These are phyloP conservation scores for Mus caroli DNA, from an alignment of 2,797 vertebrate genomes.

Conservation along the genomic window DNA sequence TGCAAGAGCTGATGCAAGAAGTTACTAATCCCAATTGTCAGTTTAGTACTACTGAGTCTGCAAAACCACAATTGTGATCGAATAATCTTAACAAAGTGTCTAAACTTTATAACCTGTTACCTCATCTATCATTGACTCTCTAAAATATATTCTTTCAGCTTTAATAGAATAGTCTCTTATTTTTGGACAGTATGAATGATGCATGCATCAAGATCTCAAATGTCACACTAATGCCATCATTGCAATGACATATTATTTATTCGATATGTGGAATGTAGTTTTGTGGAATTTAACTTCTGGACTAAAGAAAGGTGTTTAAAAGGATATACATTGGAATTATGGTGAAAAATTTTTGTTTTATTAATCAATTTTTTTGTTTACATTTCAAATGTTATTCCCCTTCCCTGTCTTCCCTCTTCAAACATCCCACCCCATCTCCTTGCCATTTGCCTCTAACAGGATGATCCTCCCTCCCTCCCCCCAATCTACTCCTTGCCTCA, in stretches of 20 bases:
- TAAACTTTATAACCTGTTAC: neutral
- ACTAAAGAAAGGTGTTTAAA: slow-evolving; percentile 31
- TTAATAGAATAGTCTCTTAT: slow-evolving; percentile 14
- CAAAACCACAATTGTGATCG: slow-evolving; percentile 41
- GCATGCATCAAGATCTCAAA: neutral
- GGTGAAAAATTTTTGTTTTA: neutral
- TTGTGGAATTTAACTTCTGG: slow-evolving; percentile 42
- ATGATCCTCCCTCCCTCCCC: too few relatives aligned
- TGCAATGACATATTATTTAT: neutral
- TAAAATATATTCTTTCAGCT: neutral
- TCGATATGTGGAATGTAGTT: slow-evolving; percentile 17
- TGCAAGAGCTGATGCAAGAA: slow-evolving; percentile 96
- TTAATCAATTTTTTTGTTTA: too few relatives aligned
- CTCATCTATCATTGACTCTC: neutral
- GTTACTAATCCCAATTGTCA: slow-evolving; percentile 93
- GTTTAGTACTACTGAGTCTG: slow-evolving; percentile 89
- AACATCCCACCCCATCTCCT: too few relatives aligned
- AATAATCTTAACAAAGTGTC: neutral
- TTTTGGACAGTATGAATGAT: slow-evolving; percentile 9
- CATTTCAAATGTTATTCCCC: too few relatives aligned
- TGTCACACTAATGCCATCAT: neutral
- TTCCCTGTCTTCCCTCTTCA: too few relatives aligned
- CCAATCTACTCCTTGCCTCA: too few relatives aligned
- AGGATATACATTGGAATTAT: slow-evolving; percentile 22
- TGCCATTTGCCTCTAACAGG: too few relatives aligned